A percentile compares a stretch with the other conserved stretches of the same genome.
phyloP scores from a whole-genome alignment of 2,797 vertebrate species.

The Clangula hyemalis region DNA sequence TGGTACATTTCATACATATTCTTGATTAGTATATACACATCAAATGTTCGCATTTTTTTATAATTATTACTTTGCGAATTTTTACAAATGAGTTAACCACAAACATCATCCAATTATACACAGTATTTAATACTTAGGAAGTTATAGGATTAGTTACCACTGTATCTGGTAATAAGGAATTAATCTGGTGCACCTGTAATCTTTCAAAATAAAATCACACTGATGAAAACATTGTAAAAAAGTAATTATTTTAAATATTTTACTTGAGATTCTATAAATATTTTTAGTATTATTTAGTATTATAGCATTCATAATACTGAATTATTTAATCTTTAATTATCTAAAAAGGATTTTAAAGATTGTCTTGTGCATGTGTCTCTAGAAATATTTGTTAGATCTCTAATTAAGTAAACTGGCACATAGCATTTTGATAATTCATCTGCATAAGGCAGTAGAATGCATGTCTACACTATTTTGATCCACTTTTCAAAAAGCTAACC shows the following conservation, averaged over 20 bases:
- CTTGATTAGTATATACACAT: neutral
- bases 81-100: constrained; percentile 23
- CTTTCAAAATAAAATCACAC: constrained; percentile 36
- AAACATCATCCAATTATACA: constrained; percentile 11
- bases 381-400: neutral
- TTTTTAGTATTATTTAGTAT: neutral
- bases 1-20: neutral
- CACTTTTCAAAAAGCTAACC: neutral
- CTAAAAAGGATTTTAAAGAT: neutral
- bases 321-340: neutral
- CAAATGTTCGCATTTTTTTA: neutral
- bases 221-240: neutral
- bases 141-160: constrained; percentile 22
- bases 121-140: constrained; percentile 38
- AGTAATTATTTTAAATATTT: neutral
- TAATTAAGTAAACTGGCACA: neutral
- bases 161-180: constrained; percentile 31
- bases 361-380: neutral
- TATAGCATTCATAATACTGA: neutral
- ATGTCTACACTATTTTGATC: neutral
- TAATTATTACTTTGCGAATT: constrained; percentile 32
- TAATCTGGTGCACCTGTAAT: neutral
- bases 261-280: neutral
- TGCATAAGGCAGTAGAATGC: neutral
- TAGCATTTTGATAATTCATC: neutral